A percentile compares a stretch with the other conserved stretches of the same genome.
Conservation (phyloP, 1,140 invertebrate genomes). For the Samia ricini region DNA sequence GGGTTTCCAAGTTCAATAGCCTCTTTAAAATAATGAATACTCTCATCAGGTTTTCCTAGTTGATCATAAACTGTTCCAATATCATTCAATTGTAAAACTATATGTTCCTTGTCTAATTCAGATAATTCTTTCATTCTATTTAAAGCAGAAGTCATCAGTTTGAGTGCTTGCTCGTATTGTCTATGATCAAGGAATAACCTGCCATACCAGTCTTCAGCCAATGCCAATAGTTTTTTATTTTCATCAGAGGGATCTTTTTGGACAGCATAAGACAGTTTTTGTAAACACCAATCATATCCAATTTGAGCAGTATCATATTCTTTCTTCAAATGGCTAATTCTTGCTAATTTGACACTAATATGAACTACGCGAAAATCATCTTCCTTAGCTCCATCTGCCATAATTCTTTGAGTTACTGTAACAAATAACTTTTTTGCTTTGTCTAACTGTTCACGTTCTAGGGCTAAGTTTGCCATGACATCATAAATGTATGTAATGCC, state of each 20-base stretch:
- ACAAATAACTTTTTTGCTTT: conserved; percentile 93
- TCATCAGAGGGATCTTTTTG: conserved; percentile 75
- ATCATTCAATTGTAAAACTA: conserved; percentile 90
- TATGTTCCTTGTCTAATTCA: conserved; percentile 85
- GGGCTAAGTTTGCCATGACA: conserved; percentile 93
- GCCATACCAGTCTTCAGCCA: conserved; percentile 90
- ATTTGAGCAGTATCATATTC: conserved; percentile 82
- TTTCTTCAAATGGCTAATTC: conserved; percentile 82
- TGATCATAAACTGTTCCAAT: conserved; percentile 86
- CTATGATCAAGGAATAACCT: conserved; percentile 84
- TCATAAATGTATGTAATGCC: conserved; percentile 93
- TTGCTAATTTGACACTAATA: conserved; percentile 86
- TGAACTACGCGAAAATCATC: conserved; percentile 85
- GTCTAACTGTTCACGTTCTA: conserved; percentile 84
- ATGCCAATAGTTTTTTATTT: conserved; percentile 81
- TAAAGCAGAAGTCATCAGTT: conserved; percentile 84
- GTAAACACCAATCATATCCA: conserved; percentile 88
- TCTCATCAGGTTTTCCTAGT: conserved; percentile 82
- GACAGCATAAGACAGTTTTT: conserved; percentile 81
- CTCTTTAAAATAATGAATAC: conserved; percentile 84
- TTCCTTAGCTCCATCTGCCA: conserved; percentile 82
- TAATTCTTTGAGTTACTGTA: conserved; percentile 86
- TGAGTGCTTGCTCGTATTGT: conserved; percentile 81
- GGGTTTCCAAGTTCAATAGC: conserved; percentile 84
- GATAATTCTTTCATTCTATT: conserved; percentile 81